Base-by-base conservation (phyloP, 2,113 vertebrate genomes). In the human (Homo sapiens) region DNA sequence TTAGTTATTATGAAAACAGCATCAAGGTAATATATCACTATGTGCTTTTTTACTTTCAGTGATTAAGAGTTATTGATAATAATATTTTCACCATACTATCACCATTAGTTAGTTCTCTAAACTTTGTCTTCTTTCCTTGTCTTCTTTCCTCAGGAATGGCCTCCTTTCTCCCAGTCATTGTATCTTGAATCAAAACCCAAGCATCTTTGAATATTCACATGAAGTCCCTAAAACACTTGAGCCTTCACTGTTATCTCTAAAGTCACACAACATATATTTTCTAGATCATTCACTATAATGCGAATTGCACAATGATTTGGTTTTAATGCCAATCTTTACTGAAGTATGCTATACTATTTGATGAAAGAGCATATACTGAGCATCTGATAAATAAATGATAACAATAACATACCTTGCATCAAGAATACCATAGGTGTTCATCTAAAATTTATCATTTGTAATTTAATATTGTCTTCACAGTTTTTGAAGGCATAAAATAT, bases 401-500 rank as follows among this genome's bases (percentile, higher is more conserved):
- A 64, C 93, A 92, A 96, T 32, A 88, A 66, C 48, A 35, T 59
- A 81, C 90, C 13, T 57, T 88, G 0, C 16, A 84, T 81, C 18
- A 89, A 35, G 57, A 90, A 90, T 55, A 68, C 1, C 14, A 20
- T 76, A 48, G 6, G 25, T 76, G 3, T 68, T 93, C 70, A 4
- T 84, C 78, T 92, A 68, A 85, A 93, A 81, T 38, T 68, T 48
- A 48, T 38, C 17, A 92, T 38, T 78, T 32, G 22, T 70, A 64
- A 96, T 73, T 73, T 87, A 38, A 50, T 76, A 61, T 82, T 16
- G 6, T 88, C 16, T 85, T 93, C 5, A 86, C 17, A 66, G 14
- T 35, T 91, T 93, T 50, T 82, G n/a, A 97, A 93, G 61, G 12
- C 6, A 85, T 81, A 93, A 89, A 89, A 14, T 18, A 61, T 66